A percentile compares a stretch with the other conserved stretches of the same genome.
These are phyloP conservation scores for Megaceryle alcyon DNA, from an alignment of 2,797 vertebrate genomes.

Conservation along the genomic window DNA sequence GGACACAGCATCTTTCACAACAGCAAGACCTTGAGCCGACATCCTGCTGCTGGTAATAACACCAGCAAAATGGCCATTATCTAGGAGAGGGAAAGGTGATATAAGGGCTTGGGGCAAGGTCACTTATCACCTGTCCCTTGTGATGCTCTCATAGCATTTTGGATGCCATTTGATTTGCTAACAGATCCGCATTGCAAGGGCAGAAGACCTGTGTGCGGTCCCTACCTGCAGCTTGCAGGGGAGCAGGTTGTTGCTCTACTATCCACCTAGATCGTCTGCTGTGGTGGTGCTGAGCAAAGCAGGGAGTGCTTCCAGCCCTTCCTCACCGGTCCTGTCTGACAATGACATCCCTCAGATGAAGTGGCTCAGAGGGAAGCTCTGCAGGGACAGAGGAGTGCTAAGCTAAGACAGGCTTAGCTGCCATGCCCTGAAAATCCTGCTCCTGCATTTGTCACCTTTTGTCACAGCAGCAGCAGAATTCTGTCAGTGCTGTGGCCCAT, in stretches of 20 bases:
- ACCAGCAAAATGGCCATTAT: background rate
- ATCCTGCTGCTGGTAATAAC: background rate
- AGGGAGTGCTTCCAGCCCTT: background rate
- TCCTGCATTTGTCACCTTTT: background rate
- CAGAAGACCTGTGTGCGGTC: background rate
- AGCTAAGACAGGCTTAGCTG: background rate
- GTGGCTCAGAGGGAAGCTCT: background rate
- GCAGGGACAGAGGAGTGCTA: background rate
- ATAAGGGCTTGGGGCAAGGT: background rate
- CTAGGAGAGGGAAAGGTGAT: background rate
- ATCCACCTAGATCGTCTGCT: background rate
- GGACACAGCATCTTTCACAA: background rate
- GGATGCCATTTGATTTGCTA: background rate
- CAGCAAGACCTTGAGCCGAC: rapidly evolving
- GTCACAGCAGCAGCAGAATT: too few relatives aligned
- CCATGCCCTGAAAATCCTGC: background rate
- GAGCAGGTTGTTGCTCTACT: background rate
- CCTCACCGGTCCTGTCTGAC: background rate
- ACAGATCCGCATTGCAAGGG: background rate
- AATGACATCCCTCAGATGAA: background rate
- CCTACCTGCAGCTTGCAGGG: background rate
- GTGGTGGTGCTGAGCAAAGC: background rate
- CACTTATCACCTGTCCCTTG: background rate
- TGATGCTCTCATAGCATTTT: background rate
- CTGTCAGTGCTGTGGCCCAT: too few relatives aligned